These are phyloP conservation scores for Aphidius colemani DNA, from an alignment of 2,888 invertebrate species.

Conservation along the genomic window DNA sequence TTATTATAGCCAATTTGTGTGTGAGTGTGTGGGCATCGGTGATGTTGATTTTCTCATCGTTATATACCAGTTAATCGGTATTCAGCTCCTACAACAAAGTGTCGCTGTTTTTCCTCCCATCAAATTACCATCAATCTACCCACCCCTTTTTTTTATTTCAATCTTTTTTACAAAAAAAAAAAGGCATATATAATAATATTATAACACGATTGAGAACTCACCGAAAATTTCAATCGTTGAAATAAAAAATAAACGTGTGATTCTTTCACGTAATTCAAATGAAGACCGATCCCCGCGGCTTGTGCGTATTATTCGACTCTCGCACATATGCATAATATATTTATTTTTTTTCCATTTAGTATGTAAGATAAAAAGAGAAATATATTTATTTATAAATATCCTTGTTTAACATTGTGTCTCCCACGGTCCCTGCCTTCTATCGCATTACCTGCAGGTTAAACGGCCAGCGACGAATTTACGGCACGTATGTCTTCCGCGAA, in stretches of 20 bases:
- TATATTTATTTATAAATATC: slow-evolving; percentile 14
- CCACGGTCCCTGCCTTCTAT: slow-evolving; percentile 22
- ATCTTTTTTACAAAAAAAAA: neutral
- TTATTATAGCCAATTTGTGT: slow-evolving; percentile 1
- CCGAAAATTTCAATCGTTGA: slow-evolving; percentile 49
- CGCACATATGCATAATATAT: slow-evolving; percentile 3
- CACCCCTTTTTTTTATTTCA: neutral
- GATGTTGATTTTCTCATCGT: slow-evolving; percentile 6
- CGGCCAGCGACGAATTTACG: slow-evolving; percentile 40
- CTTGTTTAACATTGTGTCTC: slow-evolving; percentile 28
- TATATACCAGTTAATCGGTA: slow-evolving; percentile 46
- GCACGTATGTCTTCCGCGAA: slow-evolving; percentile 37
- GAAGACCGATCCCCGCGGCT: slow-evolving; percentile 53
- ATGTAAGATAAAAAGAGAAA: neutral
- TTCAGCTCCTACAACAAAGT: slow-evolving; percentile 39
- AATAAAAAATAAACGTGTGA: slow-evolving; percentile 38
- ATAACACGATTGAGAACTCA: slow-evolving; percentile 26
- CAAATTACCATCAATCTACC: neutral
- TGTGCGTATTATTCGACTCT: slow-evolving; percentile 3
- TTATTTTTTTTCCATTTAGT: neutral
- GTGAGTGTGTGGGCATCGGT: neutral
- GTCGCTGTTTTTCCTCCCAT: neutral
- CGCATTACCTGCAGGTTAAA: slow-evolving; percentile 26
- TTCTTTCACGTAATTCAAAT: slow-evolving; percentile 55
- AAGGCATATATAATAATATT: too few relatives aligned